phyloP scores from a whole-genome alignment of 2,113 vertebrate genomes.

The Mionectes macconnelli region DNA sequence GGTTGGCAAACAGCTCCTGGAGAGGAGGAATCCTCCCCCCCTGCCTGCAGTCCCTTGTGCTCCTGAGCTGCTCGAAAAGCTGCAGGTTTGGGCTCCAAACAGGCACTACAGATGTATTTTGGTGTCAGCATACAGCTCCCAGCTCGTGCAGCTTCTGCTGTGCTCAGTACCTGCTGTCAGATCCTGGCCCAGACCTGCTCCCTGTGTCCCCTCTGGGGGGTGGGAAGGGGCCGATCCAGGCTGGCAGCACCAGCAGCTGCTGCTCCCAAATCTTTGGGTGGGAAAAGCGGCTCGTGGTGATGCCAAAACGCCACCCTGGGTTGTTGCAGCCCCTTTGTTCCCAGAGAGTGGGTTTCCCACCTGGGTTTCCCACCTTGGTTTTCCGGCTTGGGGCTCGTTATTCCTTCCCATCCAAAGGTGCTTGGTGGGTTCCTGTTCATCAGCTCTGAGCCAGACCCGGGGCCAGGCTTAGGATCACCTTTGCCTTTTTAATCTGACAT shows the following conservation, averaged over 20 bases:
- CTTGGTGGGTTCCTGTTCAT: background rate
- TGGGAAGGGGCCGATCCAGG: background rate
- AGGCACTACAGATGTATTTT: rapidly evolving
- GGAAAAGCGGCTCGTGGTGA: rapidly evolving
- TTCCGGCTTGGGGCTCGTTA: background rate
- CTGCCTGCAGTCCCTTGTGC: background rate
- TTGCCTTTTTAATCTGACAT: background rate
- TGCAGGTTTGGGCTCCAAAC: rapidly evolving
- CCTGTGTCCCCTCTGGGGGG: rapidly evolving
- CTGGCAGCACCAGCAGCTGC: background rate
- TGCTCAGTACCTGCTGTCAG: background rate
- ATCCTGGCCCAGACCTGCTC: background rate
- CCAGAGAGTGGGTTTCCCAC: too few relatives aligned
- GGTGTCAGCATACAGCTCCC: background rate
- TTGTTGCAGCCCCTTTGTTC: background rate
- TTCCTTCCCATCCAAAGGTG: background rate
- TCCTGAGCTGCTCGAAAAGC: background rate
- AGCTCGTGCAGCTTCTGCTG: rapidly evolving
- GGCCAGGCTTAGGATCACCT: background rate
- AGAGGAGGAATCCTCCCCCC: background rate
- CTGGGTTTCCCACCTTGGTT: background rate
- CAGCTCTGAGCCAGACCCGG: background rate
- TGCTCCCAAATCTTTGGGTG: background rate
- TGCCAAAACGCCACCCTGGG: background rate
- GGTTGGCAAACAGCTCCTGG: background rate